These are phyloP conservation scores for Haliaeetus leucogaster DNA, from an alignment of 2,113 vertebrate genomes.

Conservation along the genomic window DNA sequence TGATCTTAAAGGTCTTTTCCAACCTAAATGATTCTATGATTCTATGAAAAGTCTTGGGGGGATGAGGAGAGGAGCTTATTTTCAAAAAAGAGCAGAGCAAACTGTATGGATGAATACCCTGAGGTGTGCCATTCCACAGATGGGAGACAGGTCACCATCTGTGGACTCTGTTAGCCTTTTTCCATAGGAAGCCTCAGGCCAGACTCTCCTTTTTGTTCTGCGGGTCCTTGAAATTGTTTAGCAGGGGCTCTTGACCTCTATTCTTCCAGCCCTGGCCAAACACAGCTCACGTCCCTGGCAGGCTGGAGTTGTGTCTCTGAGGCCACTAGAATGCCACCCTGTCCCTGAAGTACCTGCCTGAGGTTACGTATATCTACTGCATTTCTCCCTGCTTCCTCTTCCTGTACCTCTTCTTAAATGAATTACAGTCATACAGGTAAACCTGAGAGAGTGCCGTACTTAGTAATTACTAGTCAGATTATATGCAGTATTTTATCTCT, in stretches of 20 bases:
- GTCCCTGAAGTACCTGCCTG: not conserved
- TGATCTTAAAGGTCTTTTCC: not conserved
- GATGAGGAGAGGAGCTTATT: not conserved
- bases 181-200: not conserved
- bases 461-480: not conserved
- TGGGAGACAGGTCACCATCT: not conserved
- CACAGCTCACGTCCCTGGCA: fast-evolving
- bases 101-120: not conserved
- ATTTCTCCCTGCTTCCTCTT: not conserved
- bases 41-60: not conserved
- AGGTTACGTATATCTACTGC: not conserved
- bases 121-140: not conserved
- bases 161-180: not conserved
- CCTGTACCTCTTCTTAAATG: not conserved
- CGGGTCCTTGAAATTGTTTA: not conserved
- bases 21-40: not conserved
- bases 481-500: not conserved
- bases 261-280: not conserved
- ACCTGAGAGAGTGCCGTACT: not conserved
- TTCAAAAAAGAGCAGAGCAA: not conserved
- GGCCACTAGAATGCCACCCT: not conserved
- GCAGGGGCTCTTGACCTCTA: not conserved
- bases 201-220: not conserved
- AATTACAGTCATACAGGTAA: not conserved
- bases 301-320: not conserved